Percentiles rank a stretch among this genome's conserved stretches.
These are phyloP conservation scores for silkworm (Bombyx mori) DNA, from an alignment of 1,140 invertebrate species.

Conservation along the genomic window ASM3026992v2 NC_085123.1:2916001-2916500, in stretches of 20 bases:
- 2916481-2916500: conserved; percentile 47
- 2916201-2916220: conserved; percentile 60
- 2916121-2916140: conserved; percentile 31
- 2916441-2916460: conserved; percentile 18
- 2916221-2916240: conserved; percentile 46
- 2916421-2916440: conserved; percentile 16
- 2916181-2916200: conserved; percentile 21
- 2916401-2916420: conserved; percentile 30
- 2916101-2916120: conserved; percentile 34
- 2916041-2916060: conserved; percentile 45
- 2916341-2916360: conserved; percentile 43
- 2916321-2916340: conserved; percentile 35
- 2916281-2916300: conserved; percentile 5
- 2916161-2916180: conserved; percentile 24
- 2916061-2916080: conserved; percentile 47
- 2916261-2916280: conserved; percentile 8
- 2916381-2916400: conserved; percentile 24
- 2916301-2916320: conserved; percentile 28
- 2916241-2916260: conserved; percentile 21
- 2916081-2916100: conserved; percentile 51
- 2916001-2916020: conserved; percentile 51
- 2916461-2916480: conserved; percentile 44
- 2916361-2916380: conserved; percentile 27
- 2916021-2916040: conserved; percentile 55
- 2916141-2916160: conserved; percentile 26